Base-by-base conservation (phyloP, 2,888 invertebrate genomes). In the Vesta saturnalis region DNA sequence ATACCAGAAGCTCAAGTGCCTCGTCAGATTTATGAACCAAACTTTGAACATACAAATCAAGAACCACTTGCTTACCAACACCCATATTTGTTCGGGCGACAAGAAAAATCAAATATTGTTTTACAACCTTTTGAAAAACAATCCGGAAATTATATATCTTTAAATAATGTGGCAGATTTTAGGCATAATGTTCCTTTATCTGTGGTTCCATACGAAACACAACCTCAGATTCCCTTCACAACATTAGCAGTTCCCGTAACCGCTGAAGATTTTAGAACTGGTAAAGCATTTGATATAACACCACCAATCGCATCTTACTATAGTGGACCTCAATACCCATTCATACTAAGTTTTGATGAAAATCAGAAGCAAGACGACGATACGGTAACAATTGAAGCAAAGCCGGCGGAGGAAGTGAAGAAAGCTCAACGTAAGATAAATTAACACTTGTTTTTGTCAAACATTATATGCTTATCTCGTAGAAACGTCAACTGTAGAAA, bases 301-400 rank as follows among this genome's bases (percentile, higher is more conserved):
- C 22, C 52, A 12, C n/a, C 19, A 1, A 4, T 43, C 35, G 18
- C 5, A 2, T 5, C 21, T 12, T 58, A 43, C 43, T 14, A 64
- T 21, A 10, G 19, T 14, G 52, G 16, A 19, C 5, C 8, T 22
- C 5, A 15, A 4, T 65, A 60, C 43, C 30, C 55, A 1, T 55
- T 14, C 6, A 19, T 60, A 12, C 1, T 35, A 16, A 6, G 12
- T 16, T 35, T 52, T 16, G 23, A 15, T 23, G 46, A 64, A 19
- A 62, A 75, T 4, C 84, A 83, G 12, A 83, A 85, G 1, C 84
- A 85, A 56, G 86, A 87, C 39, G 86, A 87, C 74, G 86, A 87
- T 39, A 85, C 87, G 61, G 83, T 85, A 1, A 77, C 84, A 1
- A 83, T 85, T 12, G 85, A 86, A 68, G 82, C 86, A 0, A 84